phyloP scores from a whole-genome alignment of 92 coral and sea anemone genomes.

The Montipora capitata region DNA sequence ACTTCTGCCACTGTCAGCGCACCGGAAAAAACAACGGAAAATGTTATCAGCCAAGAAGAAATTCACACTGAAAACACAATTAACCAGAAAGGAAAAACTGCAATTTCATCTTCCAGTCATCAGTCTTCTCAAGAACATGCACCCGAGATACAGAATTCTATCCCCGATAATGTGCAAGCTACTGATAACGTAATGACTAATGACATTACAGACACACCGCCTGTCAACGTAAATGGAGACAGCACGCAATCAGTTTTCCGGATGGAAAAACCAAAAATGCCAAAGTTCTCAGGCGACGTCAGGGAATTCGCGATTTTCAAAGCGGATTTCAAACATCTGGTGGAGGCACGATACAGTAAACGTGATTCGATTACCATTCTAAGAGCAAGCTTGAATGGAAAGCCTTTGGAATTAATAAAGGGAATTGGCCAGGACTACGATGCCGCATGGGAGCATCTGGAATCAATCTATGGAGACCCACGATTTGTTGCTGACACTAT shows the following conservation, averaged over 20 bases:
- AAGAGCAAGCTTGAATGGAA: conserved; percentile 68
- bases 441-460: conserved; percentile 6
- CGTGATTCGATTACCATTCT: conserved; percentile 21
- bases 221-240: too few species aligned
- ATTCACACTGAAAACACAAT: not conserved
- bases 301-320: conserved; percentile 46
- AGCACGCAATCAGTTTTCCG: too few species aligned
- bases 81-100: conserved; percentile 17
- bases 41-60: not conserved
- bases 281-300: too few species aligned
- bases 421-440: conserved; percentile 74
- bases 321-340: conserved; percentile 78
- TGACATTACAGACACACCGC: conserved; percentile 5
- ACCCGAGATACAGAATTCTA: not conserved
- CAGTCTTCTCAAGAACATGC: conserved; percentile 4
- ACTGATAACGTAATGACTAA: conserved; percentile 47
- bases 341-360: conserved; percentile 57
- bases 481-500: conserved; percentile 75
- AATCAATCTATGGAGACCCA: conserved; percentile 81
- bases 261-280: too few species aligned
- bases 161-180: conserved; percentile 34
- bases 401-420: conserved; percentile 74
- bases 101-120: conserved; percentile 24
- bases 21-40: not conserved
- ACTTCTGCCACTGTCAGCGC: not conserved